These are phyloP conservation scores for Prunella strophiata DNA, from an alignment of 2,797 vertebrate species.

Conservation along the genomic window DNA sequence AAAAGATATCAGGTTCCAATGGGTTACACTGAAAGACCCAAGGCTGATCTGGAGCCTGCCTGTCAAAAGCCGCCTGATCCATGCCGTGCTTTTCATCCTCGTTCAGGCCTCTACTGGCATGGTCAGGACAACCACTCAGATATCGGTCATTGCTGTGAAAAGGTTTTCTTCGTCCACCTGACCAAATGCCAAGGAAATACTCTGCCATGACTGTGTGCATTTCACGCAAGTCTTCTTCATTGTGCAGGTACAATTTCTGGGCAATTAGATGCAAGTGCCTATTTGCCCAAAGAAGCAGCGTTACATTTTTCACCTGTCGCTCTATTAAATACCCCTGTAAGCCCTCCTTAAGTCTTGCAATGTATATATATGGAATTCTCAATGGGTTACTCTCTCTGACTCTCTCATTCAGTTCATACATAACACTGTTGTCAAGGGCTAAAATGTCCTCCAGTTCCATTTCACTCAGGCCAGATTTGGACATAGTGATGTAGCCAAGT, in stretches of 20 bases:
- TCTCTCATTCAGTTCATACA: conserved; percentile 88
- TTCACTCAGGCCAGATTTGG: conserved; percentile 93
- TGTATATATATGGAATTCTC: conserved; percentile 92
- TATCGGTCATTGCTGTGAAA: conserved; percentile 89
- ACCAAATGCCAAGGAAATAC: conserved; percentile 98
- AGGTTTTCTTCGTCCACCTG: conserved; percentile 94
- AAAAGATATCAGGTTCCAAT: conserved; percentile 97
- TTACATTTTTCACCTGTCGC: conserved; percentile 94
- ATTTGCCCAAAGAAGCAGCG: conserved; percentile 96
- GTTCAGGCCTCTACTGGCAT: conserved; percentile 86
- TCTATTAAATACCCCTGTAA: conserved; percentile 94
- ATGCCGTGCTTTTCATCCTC: conserved; percentile 88
- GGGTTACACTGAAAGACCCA: conserved; percentile 99
- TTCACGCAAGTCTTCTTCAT: conserved; percentile 90
- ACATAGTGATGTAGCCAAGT: conserved; percentile 97
- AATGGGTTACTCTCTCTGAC: conserved; percentile 88
- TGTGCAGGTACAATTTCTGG: conserved; percentile 95
- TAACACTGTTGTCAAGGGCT: conserved; percentile 94
- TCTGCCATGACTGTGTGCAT: conserved; percentile 97
- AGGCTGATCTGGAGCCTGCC: conserved; percentile 95
- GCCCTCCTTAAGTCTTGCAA: conserved; percentile 93
- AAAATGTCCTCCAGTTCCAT: conserved; percentile 96
- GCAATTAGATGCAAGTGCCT: conserved; percentile 97
- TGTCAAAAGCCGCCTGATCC: conserved; percentile 92
- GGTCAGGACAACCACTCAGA: conserved; percentile 84